phyloP scores from a whole-genome alignment of 2,888 invertebrate genomes.

The Trissolcus japonicus region DNA sequence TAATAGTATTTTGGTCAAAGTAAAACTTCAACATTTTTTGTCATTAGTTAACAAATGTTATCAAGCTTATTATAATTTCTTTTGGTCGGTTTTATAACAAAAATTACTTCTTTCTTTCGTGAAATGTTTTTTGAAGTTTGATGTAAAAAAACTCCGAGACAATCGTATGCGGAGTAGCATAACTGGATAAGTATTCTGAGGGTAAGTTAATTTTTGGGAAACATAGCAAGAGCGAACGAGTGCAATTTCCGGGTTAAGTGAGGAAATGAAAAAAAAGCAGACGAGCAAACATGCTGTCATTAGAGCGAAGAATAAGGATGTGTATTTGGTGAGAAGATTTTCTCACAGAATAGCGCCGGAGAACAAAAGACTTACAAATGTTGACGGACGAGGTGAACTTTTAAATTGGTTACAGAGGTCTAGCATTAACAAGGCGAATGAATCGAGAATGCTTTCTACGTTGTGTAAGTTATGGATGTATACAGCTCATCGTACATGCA shows the following conservation, averaged over 20 bases:
- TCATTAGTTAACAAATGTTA: too few species aligned
- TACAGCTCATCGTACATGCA: constrained; percentile 47
- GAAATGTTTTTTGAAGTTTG: too few species aligned
- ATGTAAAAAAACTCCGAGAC: too few species aligned
- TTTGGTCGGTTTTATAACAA: too few species aligned
- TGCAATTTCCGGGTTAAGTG: constrained; percentile 17
- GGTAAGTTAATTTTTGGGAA: constrained; percentile 14
- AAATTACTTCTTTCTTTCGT: too few species aligned
- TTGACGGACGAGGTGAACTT: constrained; percentile 28
- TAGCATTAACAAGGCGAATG: constrained; percentile 12
- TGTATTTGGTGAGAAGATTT: constrained; percentile 25
- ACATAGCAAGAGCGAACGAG: not conserved
- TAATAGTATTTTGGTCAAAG: too few species aligned
- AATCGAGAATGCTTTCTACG: constrained; percentile 24
- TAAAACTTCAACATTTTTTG: too few species aligned
- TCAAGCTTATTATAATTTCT: too few species aligned
- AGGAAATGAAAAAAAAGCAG: constrained; percentile 14
- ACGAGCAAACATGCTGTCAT: constrained; percentile 19
- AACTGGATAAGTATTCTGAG: constrained; percentile 3
- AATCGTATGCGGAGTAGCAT: not conserved
- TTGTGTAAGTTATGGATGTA: constrained; percentile 46
- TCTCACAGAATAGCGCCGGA: constrained; percentile 22
- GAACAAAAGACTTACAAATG: constrained; percentile 10
- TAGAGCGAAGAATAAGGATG: constrained; percentile 8
- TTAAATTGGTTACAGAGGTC: constrained; percentile 14